phyloP scores from a whole-genome alignment of 1,140 invertebrate genomes.

The Acromyrmex heyeri region DNA sequence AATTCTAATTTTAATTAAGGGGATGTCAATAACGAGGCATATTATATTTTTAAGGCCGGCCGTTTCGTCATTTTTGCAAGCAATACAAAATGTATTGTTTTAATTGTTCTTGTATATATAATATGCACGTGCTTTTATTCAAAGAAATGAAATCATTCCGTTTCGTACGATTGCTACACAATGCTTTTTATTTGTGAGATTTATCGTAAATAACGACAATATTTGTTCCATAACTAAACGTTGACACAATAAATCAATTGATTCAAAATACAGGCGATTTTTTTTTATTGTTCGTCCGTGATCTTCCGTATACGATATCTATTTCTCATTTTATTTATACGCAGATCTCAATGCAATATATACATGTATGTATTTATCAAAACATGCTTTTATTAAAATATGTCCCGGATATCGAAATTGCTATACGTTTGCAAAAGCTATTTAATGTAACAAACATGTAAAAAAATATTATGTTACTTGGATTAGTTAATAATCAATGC shows the following conservation, averaged over 20 bases:
- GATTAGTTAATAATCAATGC: neutral
- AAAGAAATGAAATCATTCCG: neutral
- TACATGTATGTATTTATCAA: slow-evolving; percentile 14
- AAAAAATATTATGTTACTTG: slow-evolving; percentile 14
- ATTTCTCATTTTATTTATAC: slow-evolving; percentile 5
- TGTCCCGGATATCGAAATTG: neutral
- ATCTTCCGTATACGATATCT: neutral
- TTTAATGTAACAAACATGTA: neutral
- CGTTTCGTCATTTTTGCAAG: no score
- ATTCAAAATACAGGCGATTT: neutral
- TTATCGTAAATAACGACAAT: slow-evolving; percentile 5
- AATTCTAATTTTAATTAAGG: slow-evolving; percentile 54
- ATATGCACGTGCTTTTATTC: neutral
- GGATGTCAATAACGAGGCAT: neutral
- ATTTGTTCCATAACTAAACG: neutral
- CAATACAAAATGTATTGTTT: no score
- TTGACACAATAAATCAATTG: slow-evolving; percentile 1
- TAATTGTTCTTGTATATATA: neutral
- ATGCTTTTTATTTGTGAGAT: slow-evolving; percentile 19
- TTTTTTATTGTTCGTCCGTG: slow-evolving; percentile 10
- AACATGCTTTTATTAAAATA: slow-evolving; percentile 15
- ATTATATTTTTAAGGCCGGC: neutral
- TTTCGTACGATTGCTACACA: slow-evolving; percentile 10
- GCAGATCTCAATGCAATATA: neutral
- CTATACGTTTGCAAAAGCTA: neutral